Evolutionary conservation across 2,113 vertebrate genomes (phyloP), one percentile per base, ranked within the genome.

Genomic region (Procavia capensis): DNA sequence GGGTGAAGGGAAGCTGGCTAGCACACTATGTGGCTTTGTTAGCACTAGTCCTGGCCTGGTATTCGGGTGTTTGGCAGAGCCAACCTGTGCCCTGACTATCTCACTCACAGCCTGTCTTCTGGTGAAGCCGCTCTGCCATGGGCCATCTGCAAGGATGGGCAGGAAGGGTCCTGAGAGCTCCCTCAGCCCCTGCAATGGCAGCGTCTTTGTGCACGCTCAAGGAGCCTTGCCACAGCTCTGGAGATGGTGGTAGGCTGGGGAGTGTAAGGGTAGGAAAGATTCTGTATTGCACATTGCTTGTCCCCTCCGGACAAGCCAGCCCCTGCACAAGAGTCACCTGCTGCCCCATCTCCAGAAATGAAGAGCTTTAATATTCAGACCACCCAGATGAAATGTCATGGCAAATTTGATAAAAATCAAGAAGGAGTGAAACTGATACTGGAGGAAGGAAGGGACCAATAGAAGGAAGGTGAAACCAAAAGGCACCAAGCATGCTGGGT

Each of bases 301-400:
- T 95, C 78, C 96, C 97, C 91, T 88, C 80, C 20, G 94, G 94
- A 96, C 94, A 85, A 45, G 75, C 89, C 93, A 31, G 80, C 83
- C 94, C 95, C 94, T n/a, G 95, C 70, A 64, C 78, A 94, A 94
- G 84, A 84, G 97, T 85, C 93, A 70, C 66, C 95, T 97, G 97
- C 93, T 95, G 95, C 95, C 94, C 64, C 64, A 88, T 88, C 96
- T 97, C 93, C 97, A 95, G 96, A 93, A 81, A 94, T 17, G 92
- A 96, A 97, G 96, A 97, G 97, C 94, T 95, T 98, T 97, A 82
- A 91, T 98, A 94, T 97, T 97, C 92, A 98, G 96, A 98, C 97
- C 92, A 95, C 96, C 98, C 96, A 80, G 96, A 97, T 98, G 98
- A 99, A 99, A 98, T 98, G 98, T 98, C 98, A 97, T 98, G 98